Evolutionary conservation across 1,140 invertebrate genomes (phyloP).

Genomic region (Aphelenchoides avenae): DNA sequence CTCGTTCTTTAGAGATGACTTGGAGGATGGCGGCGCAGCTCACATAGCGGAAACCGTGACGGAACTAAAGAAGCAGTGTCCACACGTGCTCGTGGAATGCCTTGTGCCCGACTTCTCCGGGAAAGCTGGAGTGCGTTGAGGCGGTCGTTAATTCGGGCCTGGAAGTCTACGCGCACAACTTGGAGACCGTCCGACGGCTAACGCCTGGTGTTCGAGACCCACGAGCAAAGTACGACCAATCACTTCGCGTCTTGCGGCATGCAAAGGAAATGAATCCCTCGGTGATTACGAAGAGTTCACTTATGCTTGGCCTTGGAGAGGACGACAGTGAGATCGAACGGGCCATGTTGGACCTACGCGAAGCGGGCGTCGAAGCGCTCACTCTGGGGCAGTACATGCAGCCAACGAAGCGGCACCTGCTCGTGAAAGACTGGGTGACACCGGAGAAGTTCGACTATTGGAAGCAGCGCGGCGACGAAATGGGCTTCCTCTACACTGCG

Average conservation of each 20-base stretch:
- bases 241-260: conserved; percentile 73
- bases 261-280: conserved; percentile 69
- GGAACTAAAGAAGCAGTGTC: conserved; percentile 65
- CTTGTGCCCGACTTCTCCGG: conserved; percentile 91
- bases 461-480: conserved; percentile 75
- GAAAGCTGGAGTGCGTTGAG: conserved; percentile 72
- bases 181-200: conserved; percentile 78
- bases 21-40: conserved; percentile 50
- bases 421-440: conserved; percentile 87
- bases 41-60: conserved; percentile 54
- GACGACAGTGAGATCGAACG: conserved; percentile 80
- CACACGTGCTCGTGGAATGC: conserved; percentile 86
- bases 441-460: conserved; percentile 88
- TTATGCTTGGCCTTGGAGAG: conserved; percentile 96
- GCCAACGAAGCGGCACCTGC: conserved; percentile 82
- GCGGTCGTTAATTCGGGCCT: conserved; percentile 76
- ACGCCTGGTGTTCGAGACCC: conserved; percentile 77
- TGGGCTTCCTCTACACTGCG: conserved; percentile 94
- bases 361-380: conserved; percentile 81
- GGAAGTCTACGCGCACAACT: conserved; percentile 79
- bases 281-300: conserved; percentile 91
- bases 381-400: conserved; percentile 99
- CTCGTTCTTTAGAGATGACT: conserved; percentile 50
- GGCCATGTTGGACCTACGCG: conserved; percentile 69
- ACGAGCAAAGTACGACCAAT: conserved; percentile 75